A percentile compares a stretch with the other conserved stretches of the same genome.
Conservation (phyloP, 2,888 invertebrate species). For the Ernsta delagoae region DNA sequence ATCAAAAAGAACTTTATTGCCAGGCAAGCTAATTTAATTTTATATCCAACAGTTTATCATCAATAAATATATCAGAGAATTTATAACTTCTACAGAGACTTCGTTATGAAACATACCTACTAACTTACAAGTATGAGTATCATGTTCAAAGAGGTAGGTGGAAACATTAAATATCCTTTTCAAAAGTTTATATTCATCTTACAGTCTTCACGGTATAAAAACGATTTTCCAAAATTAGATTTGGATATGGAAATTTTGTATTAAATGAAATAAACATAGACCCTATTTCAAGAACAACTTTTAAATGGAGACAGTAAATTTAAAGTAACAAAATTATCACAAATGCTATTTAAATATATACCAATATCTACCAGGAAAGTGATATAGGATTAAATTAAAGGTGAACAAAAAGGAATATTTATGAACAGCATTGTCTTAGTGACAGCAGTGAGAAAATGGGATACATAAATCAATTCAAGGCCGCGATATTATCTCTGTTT, state of each 20-base stretch:
- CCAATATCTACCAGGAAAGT: neutral
- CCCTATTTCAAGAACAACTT: too few relatives aligned
- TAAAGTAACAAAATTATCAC: neutral
- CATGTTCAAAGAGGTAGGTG: neutral
- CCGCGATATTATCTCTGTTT: slow-evolving; percentile 45
- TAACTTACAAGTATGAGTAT: too few relatives aligned
- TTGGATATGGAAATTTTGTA: too few relatives aligned
- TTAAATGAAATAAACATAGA: too few relatives aligned
- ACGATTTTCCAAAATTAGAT: too few relatives aligned
- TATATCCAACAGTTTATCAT: neutral
- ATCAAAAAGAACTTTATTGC: slow-evolving; percentile 27
- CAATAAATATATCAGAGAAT: neutral
- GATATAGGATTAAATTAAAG: neutral
- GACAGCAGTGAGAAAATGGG: slow-evolving; percentile 34
- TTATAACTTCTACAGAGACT: neutral
- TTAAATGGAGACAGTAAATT: too few relatives aligned
- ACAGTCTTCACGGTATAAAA: too few relatives aligned
- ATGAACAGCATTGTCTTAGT: slow-evolving; percentile 21
- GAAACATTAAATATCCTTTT: neutral
- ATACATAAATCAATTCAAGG: slow-evolving; percentile 43
- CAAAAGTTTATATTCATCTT: too few relatives aligned
- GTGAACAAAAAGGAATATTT: slow-evolving; percentile 9
- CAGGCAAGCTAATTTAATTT: slow-evolving; percentile 36
- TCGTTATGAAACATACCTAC: too few relatives aligned
- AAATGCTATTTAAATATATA: neutral